These are phyloP conservation scores for rat (Rattus norvegicus) DNA, from an alignment of 2,113 vertebrate species.

Conservation along the genomic window DNA sequence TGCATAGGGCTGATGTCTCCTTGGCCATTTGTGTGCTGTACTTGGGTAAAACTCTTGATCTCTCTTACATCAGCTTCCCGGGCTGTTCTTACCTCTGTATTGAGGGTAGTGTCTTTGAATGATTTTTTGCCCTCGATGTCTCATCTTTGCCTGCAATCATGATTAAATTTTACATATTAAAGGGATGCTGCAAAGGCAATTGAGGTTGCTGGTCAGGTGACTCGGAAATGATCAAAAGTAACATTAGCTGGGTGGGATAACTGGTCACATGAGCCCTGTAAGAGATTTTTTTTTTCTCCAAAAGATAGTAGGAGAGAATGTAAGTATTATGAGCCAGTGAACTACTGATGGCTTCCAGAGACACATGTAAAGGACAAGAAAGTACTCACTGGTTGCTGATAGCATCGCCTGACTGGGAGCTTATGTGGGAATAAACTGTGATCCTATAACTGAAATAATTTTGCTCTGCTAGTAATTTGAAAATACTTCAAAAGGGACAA, in stretches of 20 bases:
- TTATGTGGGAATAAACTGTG: neutral
- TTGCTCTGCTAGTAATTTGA: neutral
- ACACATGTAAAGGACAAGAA: neutral
- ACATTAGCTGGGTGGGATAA: neutral
- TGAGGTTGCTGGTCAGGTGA: neutral
- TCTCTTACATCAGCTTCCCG: neutral
- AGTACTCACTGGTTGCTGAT: neutral
- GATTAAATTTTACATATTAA: neutral
- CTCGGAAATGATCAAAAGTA: neutral
- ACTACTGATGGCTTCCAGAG: neutral
- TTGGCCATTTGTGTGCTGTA: neutral
- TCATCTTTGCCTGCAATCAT: neutral
- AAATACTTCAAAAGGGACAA: neutral
- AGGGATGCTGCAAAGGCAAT: neutral
- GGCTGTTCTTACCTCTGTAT: neutral
- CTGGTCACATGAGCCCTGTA: neutral
- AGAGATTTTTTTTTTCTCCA: neutral
- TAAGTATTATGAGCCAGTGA: neutral
- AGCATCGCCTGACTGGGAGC: neutral
- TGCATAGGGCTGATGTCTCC: neutral
- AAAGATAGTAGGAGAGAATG: neutral
- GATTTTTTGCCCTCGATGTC: neutral
- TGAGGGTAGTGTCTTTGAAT: neutral
- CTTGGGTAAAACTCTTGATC: neutral
- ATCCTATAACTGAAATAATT: neutral